Evolutionary conservation across 2,797 vertebrate species (phyloP), one percentile per base, ranked within the genome.

Genomic region (Falco concolor): DNA sequence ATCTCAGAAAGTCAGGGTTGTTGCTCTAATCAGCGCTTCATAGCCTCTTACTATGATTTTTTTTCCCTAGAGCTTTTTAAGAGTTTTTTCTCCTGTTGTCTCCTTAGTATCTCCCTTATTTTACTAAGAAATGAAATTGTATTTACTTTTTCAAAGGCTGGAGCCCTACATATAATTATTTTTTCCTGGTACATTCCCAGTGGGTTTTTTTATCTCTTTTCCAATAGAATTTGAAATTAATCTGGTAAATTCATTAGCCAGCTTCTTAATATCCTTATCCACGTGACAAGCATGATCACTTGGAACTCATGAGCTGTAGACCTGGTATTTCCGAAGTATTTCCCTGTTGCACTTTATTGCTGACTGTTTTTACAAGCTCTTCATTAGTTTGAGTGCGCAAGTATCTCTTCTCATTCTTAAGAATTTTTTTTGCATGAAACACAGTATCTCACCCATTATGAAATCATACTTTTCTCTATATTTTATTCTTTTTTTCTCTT

Each of bases 141-240:
- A n/a, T 82, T 93, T 86, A 83, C n/a, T 73, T 89, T 80, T 79
- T 42, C 84, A 70, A 95, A 91, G 64, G 17, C 87, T 95, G 42
- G 65, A 93, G 87, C 52, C 47, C n/a, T n/a, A 50, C 9, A 7
- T 61, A 60, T 13, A 69, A 1, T 59, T 74, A 9, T 60, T 56
- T 61, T 91, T 70, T 68, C n/a, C n/a, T 42, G 15, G 14, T 85
- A 57, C 6, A 34, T 75, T 60, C 28, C 57, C 18, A 57, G 13
- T 74, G 56, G 10, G 89, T 87, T 40, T 40, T 42, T 90, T 65
- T 21, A 83, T 96, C 52, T 84, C 10, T 89, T 90, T 90, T 84
- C 52, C n/a, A 76, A 42, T 47, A 24, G 49, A 82, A 65, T 89
- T 95, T 86, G 44, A 73, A 93, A 79, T 76, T 65, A 68, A 34